These are phyloP conservation scores for Pomacea maculata DNA, from an alignment of 1,140 invertebrate genomes.

Conservation along the genomic window DNA sequence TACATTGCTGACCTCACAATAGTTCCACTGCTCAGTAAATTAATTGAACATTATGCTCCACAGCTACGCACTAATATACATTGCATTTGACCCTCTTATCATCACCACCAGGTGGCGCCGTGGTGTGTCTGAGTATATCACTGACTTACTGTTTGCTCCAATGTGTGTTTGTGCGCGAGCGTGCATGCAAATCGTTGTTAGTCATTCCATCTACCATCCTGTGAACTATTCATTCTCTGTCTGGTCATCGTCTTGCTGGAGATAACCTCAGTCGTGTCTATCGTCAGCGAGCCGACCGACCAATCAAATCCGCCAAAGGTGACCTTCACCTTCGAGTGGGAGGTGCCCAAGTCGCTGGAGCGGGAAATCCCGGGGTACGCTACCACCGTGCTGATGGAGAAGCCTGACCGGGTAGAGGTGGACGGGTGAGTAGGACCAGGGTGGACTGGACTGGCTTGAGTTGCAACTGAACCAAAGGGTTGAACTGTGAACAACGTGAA, in stretches of 20 bases:
- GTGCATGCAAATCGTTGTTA: not conserved
- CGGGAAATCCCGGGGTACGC: not conserved
- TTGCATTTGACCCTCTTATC: no score
- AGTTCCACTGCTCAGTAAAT: no score
- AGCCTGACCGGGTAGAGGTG: not conserved
- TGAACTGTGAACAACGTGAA: no score
- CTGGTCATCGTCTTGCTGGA: not conserved
- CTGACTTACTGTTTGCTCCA: no score
- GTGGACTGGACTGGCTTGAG: no score
- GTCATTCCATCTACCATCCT: not conserved
- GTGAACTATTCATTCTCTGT: not conserved
- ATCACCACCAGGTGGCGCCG: no score
- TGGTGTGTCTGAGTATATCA: no score
- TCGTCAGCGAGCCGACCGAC: slow-evolving; percentile 1
- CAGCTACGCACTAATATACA: no score
- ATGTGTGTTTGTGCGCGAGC: not conserved
- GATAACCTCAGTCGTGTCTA: not conserved
- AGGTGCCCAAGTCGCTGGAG: not conserved
- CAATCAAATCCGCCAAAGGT: not conserved
- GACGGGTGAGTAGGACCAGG: slow-evolving; percentile 8
- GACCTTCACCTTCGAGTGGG: slow-evolving; percentile 13
- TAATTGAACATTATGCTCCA: no score
- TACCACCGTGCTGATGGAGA: not conserved
- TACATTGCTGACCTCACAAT: no score
- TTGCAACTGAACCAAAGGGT: no score